phyloP scores from a whole-genome alignment of 2,797 vertebrate genomes.

The Philypnodon macrostomus region DNA sequence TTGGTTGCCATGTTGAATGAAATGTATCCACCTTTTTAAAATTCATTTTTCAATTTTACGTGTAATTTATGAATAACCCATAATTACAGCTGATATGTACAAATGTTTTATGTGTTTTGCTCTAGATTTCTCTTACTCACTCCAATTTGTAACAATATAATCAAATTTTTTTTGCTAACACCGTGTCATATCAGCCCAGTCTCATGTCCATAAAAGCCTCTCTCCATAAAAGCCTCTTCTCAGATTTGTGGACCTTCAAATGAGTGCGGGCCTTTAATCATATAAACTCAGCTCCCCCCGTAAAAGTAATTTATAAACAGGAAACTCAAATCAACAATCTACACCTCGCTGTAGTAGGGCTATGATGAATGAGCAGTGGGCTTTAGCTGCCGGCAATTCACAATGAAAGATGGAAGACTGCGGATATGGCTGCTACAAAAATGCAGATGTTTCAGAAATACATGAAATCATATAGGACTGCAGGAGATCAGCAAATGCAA shows the following conservation, averaged over 20 bases:
- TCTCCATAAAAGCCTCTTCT: not conserved
- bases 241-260: conserved; percentile 9
- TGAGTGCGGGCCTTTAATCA: conserved; percentile 2
- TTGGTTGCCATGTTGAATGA: not conserved
- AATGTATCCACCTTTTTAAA: conserved; percentile 2
- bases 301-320: conserved; percentile 7
- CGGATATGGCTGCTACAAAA: not conserved
- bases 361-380: not conserved
- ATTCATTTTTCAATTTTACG: too few species aligned
- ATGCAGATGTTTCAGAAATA: not conserved
- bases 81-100: too few species aligned
- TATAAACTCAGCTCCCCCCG: not conserved
- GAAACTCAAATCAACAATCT: conserved; percentile 6
- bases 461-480: too few species aligned
- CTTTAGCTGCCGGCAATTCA: not conserved
- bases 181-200: not conserved
- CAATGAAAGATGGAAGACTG: not conserved
- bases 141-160: not conserved
- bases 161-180: not conserved
- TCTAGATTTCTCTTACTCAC: not conserved
- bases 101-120: not conserved
- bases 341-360: conserved; percentile 2
- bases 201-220: conserved; percentile 2
- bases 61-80: too few species aligned
- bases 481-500: not conserved